Evolutionary conservation across 2,888 invertebrate species (phyloP).

Genomic region (Phania funesta): DNA sequence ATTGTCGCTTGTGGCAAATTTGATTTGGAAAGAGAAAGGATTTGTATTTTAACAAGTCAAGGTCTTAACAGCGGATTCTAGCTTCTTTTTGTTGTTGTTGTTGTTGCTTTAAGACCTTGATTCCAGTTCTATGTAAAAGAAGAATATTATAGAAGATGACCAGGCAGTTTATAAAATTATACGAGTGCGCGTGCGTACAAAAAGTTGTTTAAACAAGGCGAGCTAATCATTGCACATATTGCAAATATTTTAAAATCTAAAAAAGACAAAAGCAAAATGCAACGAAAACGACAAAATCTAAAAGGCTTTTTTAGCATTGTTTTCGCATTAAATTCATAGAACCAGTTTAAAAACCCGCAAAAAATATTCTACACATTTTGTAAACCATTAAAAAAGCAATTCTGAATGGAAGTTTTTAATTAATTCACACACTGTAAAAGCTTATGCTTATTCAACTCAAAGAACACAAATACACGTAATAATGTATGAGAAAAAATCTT

Average conservation of each 20-base stretch:
- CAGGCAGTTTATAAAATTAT: neutral
- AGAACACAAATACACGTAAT: neutral
- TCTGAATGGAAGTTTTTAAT: constrained; percentile 50
- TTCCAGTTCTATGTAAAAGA: constrained; percentile 27
- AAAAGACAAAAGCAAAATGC: constrained; percentile 4
- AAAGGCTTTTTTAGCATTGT: constrained; percentile 30
- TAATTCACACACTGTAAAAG: constrained; percentile 10
- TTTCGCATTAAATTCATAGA: constrained; percentile 38
- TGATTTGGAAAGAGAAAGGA: constrained; percentile 61
- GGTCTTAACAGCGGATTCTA: constrained; percentile 30
- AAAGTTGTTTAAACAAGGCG: constrained; percentile 21
- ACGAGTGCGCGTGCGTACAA: neutral
- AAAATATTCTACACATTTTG: constrained; percentile 17
- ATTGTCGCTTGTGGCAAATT: neutral
- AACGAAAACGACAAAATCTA: constrained; percentile 29
- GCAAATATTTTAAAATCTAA: constrained; percentile 29
- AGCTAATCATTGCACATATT: constrained; percentile 37
- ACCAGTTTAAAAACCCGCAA: constrained; percentile 48
- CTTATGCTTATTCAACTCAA: neutral
- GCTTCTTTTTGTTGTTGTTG: neutral
- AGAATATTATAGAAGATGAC: constrained; percentile 9
- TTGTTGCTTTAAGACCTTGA: constrained; percentile 2
- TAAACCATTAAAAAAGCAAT: constrained; percentile 6
- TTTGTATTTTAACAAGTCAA: constrained; percentile 53
- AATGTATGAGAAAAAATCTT: neutral